Percentiles rank a stretch among this genome's conserved stretches.
These are phyloP conservation scores for Cotesia glomerata DNA, from an alignment of 1,140 invertebrate species.

Conservation along the genomic window DNA sequence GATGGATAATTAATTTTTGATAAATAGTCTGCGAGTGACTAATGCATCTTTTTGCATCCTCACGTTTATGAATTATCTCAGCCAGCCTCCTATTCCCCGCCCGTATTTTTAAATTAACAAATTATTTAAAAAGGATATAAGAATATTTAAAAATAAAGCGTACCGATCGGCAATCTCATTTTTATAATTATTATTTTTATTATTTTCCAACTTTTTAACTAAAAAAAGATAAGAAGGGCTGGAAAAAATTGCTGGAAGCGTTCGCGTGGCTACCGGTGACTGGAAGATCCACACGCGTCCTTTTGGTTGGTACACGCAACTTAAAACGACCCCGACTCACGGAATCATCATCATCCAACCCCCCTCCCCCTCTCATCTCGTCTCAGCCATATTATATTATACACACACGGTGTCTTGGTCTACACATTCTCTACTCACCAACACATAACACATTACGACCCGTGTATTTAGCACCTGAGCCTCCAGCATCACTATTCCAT, in stretches of 20 bases:
- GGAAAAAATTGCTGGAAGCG: conserved; percentile 27
- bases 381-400: too few species aligned
- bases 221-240: not conserved
- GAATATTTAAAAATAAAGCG: too few species aligned
- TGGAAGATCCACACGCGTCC: conserved; percentile 17
- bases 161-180: not conserved
- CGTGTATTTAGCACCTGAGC: too few species aligned
- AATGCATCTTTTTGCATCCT: not conserved
- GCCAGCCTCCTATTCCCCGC: not conserved
- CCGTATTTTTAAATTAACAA: too few species aligned
- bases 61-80: not conserved
- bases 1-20: conserved; percentile 31
- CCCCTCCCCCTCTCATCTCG: not conserved
- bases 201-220: not conserved
- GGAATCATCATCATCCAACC: not conserved
- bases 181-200: not conserved
- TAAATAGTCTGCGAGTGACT: conserved; percentile 19
- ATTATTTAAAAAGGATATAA: too few species aligned
- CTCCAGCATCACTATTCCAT: too few species aligned
- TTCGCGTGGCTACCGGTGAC: conserved; percentile 29
- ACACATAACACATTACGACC: too few species aligned
- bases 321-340: not conserved
- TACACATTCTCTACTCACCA: too few species aligned
- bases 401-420: too few species aligned
- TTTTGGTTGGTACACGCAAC: conserved; percentile 7